These are phyloP conservation scores for Tetranychus urticae DNA, from an alignment of 1,140 invertebrate genomes.

Conservation along the genomic window DNA sequence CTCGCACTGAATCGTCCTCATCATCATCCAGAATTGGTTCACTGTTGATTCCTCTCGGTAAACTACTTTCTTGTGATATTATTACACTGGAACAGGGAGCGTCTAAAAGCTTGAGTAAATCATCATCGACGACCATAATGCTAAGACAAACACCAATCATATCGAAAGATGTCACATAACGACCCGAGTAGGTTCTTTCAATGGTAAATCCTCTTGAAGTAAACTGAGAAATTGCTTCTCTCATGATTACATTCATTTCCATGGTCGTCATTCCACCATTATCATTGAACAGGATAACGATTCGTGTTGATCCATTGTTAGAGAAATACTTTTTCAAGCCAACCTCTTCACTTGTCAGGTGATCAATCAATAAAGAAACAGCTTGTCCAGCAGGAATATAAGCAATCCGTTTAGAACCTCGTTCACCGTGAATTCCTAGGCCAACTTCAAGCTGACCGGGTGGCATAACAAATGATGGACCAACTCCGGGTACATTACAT, in stretches of 20 bases:
- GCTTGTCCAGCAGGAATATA: conserved; percentile 25
- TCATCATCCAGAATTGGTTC: neutral
- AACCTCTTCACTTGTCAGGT: conserved; percentile 20
- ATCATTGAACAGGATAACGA: conserved; percentile 51
- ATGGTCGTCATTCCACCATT: conserved; percentile 47
- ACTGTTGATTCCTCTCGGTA: neutral
- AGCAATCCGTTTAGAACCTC: conserved; percentile 43
- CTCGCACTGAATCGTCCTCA: no score
- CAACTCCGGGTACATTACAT: conserved; percentile 41
- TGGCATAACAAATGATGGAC: conserved; percentile 36
- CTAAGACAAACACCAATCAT: conserved; percentile 54
- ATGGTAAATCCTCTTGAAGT: conserved; percentile 13
- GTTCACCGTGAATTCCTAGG: conserved; percentile 59
- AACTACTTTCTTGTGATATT: neutral
- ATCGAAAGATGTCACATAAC: conserved; percentile 52
- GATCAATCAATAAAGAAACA: conserved; percentile 24
- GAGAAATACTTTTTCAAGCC: conserved; percentile 15
- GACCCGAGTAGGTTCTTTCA: conserved; percentile 38
- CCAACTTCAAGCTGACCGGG: conserved; percentile 51
- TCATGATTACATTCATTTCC: conserved; percentile 46
- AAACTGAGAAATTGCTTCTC: conserved; percentile 36
- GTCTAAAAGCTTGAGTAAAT: conserved; percentile 27
- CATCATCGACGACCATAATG: conserved; percentile 27
- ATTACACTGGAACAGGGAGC: conserved; percentile 10
- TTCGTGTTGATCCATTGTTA: conserved; percentile 31